phyloP scores from a whole-genome alignment of 1,140 invertebrate genomes.

The Neotoxoptera formosana region DNA sequence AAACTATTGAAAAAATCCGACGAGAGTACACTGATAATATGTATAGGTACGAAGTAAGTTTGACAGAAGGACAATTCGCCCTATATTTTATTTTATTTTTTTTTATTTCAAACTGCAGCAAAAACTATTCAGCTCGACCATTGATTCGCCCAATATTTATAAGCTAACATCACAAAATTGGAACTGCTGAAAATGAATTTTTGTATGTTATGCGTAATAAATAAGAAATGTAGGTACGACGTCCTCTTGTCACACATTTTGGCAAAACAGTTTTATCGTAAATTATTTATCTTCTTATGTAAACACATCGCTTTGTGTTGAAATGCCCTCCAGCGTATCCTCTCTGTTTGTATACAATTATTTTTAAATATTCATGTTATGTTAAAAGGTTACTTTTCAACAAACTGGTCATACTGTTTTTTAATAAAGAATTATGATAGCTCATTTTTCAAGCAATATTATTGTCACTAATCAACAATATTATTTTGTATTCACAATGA shows the following conservation, averaged over 20 bases:
- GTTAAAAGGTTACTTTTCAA: neutral
- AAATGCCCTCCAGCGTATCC: neutral
- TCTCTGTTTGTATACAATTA: neutral
- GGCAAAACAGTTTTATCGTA: neutral
- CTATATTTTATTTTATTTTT: too few relatives aligned
- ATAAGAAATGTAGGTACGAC: neutral
- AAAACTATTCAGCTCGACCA: too few relatives aligned
- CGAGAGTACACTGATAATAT: neutral
- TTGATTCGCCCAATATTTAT: neutral
- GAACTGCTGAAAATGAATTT: neutral
- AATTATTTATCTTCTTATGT: neutral
- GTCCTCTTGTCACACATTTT: neutral
- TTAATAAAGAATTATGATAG: neutral
- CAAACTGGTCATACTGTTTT: neutral
- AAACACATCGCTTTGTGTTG: neutral
- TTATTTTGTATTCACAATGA: neutral
- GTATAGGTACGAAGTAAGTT: neutral
- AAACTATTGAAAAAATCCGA: neutral
- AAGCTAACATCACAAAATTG: neutral
- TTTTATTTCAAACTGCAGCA: too few relatives aligned
- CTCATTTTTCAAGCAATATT: neutral
- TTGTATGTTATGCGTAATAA: neutral
- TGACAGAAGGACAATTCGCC: neutral
- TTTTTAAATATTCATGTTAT: neutral
- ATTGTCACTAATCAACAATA: neutral